phyloP scores from a whole-genome alignment of 2,113 vertebrate species.

The Scomber scombrus region DNA sequence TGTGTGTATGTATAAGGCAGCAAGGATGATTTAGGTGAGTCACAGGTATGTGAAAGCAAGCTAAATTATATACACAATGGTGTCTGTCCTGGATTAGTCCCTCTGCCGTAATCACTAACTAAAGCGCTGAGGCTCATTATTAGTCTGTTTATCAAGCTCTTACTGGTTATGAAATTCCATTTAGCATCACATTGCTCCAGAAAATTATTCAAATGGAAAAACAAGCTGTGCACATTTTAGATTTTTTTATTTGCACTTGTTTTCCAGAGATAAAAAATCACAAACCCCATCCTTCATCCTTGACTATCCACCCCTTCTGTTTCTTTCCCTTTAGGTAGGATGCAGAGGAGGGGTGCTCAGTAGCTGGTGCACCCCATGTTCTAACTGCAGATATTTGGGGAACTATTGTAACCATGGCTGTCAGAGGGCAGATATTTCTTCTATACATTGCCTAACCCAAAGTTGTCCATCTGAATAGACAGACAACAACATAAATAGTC shows the following conservation, averaged over 20 bases:
- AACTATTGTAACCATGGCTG: conserved; percentile 54
- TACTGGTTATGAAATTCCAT: conserved; percentile 19
- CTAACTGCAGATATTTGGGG: conserved; percentile 20
- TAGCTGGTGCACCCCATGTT: conserved; percentile 18
- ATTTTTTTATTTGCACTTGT: background rate
- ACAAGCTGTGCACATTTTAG: background rate
- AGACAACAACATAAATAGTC: background rate
- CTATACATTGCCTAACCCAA: conserved; percentile 28
- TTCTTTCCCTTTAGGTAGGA: background rate
- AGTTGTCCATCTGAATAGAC: conserved; percentile 26
- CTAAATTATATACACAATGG: background rate
- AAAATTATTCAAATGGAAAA: conserved; percentile 10
- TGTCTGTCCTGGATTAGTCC: conserved; percentile 1
- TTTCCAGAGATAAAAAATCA: conserved; percentile 11
- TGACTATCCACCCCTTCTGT: conserved; percentile 1
- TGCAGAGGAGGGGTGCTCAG: background rate
- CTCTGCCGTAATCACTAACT: background rate
- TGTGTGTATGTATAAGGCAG: background rate
- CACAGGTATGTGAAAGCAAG: background rate
- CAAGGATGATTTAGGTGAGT: background rate
- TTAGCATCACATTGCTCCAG: background rate
- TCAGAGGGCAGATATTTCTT: conserved; percentile 24
- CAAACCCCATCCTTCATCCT: background rate
- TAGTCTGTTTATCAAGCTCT: conserved; percentile 25
- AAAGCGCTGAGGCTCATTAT: conserved; percentile 15